Conservation (phyloP, 2,113 vertebrate genomes). For the Salvelinus alpinus region DNA sequence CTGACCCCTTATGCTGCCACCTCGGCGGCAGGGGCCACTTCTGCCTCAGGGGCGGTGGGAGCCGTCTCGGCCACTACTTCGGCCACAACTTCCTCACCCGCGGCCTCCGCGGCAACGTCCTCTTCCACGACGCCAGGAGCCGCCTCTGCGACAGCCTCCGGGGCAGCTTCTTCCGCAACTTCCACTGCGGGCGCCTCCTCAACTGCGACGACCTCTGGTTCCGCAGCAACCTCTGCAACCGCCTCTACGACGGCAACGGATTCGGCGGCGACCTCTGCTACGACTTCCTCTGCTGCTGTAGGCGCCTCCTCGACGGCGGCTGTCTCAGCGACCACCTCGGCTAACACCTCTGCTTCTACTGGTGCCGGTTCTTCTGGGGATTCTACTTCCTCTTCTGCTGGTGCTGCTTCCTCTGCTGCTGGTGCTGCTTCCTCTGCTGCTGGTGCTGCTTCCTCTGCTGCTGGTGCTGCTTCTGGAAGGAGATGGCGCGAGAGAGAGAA, state of each 20-base stretch:
- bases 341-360: slow-evolving; percentile 4
- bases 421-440: slow-evolving; percentile 7
- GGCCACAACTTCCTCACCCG: neutral
- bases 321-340: slow-evolving; percentile 1
- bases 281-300: neutral
- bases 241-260: neutral
- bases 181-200: neutral
- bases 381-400: neutral
- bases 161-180: neutral
- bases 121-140: slow-evolving; percentile 25
- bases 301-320: neutral
- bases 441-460: neutral
- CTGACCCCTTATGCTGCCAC: slow-evolving; percentile 45
- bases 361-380: slow-evolving; percentile 15
- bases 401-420: slow-evolving; percentile 4
- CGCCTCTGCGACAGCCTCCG: neutral
- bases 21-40: slow-evolving; percentile 38
- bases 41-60: slow-evolving; percentile 28
- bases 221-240: neutral
- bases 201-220: neutral
- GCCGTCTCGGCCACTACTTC: neutral
- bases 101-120: neutral
- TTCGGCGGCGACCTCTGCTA: neutral
- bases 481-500: neutral
- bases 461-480: neutral